Evolutionary conservation across 2,888 invertebrate species (phyloP).

Genomic region (Kryphioiulus occultus): DNA sequence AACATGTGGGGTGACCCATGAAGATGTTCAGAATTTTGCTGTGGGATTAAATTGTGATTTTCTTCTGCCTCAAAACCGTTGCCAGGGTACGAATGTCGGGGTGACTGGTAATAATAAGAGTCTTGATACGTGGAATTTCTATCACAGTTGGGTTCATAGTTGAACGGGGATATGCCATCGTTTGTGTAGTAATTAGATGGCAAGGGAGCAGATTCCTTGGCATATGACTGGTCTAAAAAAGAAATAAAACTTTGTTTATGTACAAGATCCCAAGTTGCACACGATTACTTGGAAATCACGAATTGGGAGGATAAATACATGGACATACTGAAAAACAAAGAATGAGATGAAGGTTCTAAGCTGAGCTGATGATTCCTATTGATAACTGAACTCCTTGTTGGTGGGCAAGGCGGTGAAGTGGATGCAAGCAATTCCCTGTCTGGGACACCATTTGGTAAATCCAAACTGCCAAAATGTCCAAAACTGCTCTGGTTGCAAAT

Average conservation of each 20-base stretch:
- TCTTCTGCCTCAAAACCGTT: background rate
- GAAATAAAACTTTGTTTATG: background rate
- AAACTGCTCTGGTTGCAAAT: slow-evolving; percentile 52
- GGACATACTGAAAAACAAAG: slow-evolving; percentile 33
- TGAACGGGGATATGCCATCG: background rate
- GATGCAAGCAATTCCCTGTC: background rate
- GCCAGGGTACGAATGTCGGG: slow-evolving; percentile 28
- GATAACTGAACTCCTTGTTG: slow-evolving; percentile 45
- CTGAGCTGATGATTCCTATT: slow-evolving; percentile 29
- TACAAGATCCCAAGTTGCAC: background rate
- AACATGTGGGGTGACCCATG: background rate
- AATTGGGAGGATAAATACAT: background rate
- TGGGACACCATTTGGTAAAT: background rate
- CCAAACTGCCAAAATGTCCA: background rate
- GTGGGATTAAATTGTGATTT: background rate
- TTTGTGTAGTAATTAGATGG: background rate
- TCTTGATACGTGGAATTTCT: slow-evolving; percentile 13
- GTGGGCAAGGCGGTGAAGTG: slow-evolving; percentile 2
- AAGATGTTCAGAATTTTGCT: slow-evolving; percentile 11
- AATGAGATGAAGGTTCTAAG: slow-evolving; percentile 37
- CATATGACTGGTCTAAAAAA: background rate
- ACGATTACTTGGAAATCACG: background rate
- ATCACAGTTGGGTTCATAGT: slow-evolving; percentile 11
- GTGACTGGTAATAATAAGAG: slow-evolving; percentile 36
- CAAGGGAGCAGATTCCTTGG: background rate